Base-by-base conservation (phyloP, 2,888 invertebrate genomes). In the Oligia fasciuncula region DNA sequence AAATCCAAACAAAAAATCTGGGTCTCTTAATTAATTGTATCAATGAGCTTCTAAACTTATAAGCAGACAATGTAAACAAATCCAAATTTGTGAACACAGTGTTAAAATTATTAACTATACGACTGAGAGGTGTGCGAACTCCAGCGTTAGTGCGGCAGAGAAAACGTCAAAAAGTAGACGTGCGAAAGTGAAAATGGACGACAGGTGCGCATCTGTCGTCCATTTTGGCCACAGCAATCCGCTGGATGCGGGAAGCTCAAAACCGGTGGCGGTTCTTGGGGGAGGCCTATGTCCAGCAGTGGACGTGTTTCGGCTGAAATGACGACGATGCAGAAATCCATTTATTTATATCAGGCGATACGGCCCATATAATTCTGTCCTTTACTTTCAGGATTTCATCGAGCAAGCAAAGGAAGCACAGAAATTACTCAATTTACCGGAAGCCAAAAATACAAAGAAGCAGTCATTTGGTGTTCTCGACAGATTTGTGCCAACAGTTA, bases 401-500 rank as follows among this genome's bases (percentile, higher is more conserved):
- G 94, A 92, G 81, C 94, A 95, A 87, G 89, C 92, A 60, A 95
- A 93, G 73, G 94, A 95, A 90, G 94, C 91, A 13, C 91, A 93
- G 88, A 94, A 93, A 91, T 91, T 92, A 83, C 93, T 94, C 70
- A 92, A 94, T 85, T 76, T 90, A 73, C 92, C 94, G 83, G 91
- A 95, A 88, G 89, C 90, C 73, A 88, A 92, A 78, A 80, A 90
- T 75, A 85, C 92, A 92, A 91, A 94, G 78, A 96, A 94, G 87
- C 96, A 94, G 84, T 96, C 97, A 60, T 97, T 95, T 89, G 97
- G 97, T 85, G 98, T 98, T 60, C 95, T 98, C 66, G 97, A 98
- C 91, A 97, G 98, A 93, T 98, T 98, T 96, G 96, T 98, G 90
- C 94, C 97, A 9, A 98, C 97, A 91, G 93, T 91, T 51, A 95